phyloP scores from a whole-genome alignment of 2,797 vertebrate species.

The Myiotriccus ornatus region DNA sequence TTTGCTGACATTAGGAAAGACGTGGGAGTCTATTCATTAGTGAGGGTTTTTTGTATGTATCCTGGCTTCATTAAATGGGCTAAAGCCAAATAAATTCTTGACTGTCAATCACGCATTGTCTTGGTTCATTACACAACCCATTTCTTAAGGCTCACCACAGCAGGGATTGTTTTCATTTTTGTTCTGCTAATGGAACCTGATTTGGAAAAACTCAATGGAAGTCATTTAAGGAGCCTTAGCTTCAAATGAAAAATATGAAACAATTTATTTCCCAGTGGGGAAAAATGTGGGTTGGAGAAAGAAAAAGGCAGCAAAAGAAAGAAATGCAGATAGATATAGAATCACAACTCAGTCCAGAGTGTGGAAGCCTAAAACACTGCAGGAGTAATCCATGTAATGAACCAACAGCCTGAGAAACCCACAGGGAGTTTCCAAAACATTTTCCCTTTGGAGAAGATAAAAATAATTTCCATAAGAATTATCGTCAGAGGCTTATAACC shows the following conservation, averaged over 20 bases:
- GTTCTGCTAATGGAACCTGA: conserved; percentile 34
- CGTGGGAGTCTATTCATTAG: background rate
- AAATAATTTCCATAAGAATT: conserved; percentile 53
- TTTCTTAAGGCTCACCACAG: conserved; percentile 36
- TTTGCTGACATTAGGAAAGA: background rate
- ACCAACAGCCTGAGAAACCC: background rate
- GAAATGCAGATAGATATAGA: conserved; percentile 24
- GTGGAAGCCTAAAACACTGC: background rate
- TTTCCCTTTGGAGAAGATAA: conserved; percentile 29
- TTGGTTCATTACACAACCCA: conserved; percentile 13
- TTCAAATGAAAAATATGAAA: conserved; percentile 42
- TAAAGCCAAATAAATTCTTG: conserved; percentile 7
- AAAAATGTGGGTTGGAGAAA: conserved; percentile 26
- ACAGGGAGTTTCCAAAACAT: conserved; percentile 35
- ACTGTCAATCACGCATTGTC: conserved; percentile 42
- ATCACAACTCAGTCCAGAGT: background rate
- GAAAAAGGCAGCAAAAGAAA: background rate
- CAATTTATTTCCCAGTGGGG: conserved; percentile 35
- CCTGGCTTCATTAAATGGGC: background rate
- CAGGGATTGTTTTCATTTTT: conserved; percentile 49
- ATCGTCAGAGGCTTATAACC: background rate
- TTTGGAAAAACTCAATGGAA: conserved; percentile 42
- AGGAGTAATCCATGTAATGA: conserved; percentile 32
- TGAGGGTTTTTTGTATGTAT: background rate
- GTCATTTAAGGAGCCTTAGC: conserved; percentile 4